Base-by-base conservation (phyloP, 2,888 invertebrate genomes). In the Nineta flava region DNA sequence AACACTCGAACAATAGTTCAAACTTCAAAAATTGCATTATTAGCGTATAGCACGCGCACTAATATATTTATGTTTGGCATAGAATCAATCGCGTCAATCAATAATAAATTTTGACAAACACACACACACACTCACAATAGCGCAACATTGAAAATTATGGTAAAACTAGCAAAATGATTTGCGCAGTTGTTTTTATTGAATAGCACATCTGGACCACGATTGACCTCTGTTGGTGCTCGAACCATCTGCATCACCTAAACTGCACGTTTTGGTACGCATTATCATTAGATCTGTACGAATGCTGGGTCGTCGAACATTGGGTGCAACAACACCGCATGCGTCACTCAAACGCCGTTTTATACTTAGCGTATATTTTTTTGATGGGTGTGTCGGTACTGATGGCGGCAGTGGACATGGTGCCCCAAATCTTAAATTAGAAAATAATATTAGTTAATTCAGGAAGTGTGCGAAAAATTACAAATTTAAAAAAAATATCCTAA, bases 301-400 rank as follows among this genome's bases (percentile, higher is more conserved):
- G 65, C 87, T 87, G 32, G 91, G 91, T 44, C 91, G 72, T 48
- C 90, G 72, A 1, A 86, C 90, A 62, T 88, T 88, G 2, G 88
- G 87, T n/a, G 87, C 85, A 16, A 90, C 86, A 6, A 88, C 87
- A 4, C 90, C 90, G 60, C 87, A 88, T 2, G 90, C 90, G 61
- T 90, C 90, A 55, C 87, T 88, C 56, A 88, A 69, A 48, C 87
- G 75, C 52, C 87, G 73, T 58, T 88, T 85, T 54, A 90, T 86
- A 44, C 87, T 86, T 49, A 90, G 70, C 3, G 85, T 83, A 59
- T 83, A 82, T 65, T 81, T 82, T 62, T 83, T 83, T 60, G 76
- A 75, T 58, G 77, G 74, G 61, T 75, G 79, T 42, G 75, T 72
- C 53, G 78, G 77, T 31, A 76, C 74, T 54, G 79, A 75, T 0